Conservation (phyloP, 2,113 vertebrate genomes). For the Cinclus cinclus region DNA sequence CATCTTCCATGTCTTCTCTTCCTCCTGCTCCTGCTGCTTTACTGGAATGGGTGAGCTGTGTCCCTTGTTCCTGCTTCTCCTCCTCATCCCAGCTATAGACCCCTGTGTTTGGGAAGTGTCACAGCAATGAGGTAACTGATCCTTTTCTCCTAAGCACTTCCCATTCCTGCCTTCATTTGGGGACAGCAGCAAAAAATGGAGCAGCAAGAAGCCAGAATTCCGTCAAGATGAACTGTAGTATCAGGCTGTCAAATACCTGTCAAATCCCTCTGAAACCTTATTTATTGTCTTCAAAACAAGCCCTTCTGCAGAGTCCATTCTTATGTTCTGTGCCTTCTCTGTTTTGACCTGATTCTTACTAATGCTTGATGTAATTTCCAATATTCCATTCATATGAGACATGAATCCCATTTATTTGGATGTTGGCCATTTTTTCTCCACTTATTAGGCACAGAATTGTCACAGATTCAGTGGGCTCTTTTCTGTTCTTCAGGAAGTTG, state of each 20-base stretch:
- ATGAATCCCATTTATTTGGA: background rate
- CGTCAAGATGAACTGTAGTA: background rate
- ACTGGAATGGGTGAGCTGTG: background rate
- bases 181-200: background rate
- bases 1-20: background rate
- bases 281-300: background rate
- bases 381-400: background rate
- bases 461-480: background rate
- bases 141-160: background rate
- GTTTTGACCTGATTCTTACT: background rate
- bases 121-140: background rate
- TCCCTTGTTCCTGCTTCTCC: background rate
- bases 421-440: background rate
- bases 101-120: background rate
- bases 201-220: background rate
- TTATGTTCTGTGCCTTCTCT: background rate
- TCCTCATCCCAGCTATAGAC: background rate
- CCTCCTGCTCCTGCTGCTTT: background rate
- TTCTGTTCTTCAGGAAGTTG: background rate
- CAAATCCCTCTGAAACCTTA: background rate
- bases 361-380: background rate
- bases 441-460: background rate
- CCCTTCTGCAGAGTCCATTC: background rate
- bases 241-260: background rate
- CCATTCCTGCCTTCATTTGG: background rate